phyloP scores from a whole-genome alignment of 2,797 vertebrate genomes.

The Ambastaia sidthimunki region DNA sequence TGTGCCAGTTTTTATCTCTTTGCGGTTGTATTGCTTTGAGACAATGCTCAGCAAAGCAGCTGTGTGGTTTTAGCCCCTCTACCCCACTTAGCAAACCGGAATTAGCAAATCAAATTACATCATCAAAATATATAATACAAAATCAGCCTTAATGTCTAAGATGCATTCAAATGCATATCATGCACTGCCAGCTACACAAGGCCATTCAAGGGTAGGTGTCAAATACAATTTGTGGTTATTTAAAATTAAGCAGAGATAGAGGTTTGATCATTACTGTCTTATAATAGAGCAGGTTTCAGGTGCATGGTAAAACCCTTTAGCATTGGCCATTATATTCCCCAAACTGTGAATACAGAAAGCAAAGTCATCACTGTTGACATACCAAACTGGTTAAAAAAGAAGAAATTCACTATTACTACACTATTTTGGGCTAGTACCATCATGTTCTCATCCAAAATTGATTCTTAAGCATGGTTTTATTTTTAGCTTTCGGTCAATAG shows the following conservation, averaged over 20 bases:
- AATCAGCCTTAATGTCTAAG: slow-evolving; percentile 25
- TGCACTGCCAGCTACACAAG: slow-evolving; percentile 4
- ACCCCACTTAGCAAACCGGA: slow-evolving; percentile 18
- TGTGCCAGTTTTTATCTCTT: slow-evolving; percentile 51
- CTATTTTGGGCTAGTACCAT: neutral
- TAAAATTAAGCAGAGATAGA: slow-evolving; percentile 10
- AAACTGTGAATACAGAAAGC: slow-evolving; percentile 17
- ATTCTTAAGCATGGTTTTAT: slow-evolving; percentile 21
- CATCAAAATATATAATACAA: slow-evolving; percentile 31
- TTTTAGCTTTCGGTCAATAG: slow-evolving; percentile 7
- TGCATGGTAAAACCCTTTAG: slow-evolving; percentile 13
- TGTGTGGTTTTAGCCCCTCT: slow-evolving; percentile 46
- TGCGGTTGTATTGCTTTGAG: slow-evolving; percentile 45
- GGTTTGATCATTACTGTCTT: slow-evolving; percentile 22
- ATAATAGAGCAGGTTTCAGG: slow-evolving; percentile 27
- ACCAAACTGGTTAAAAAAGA: slow-evolving; percentile 18
- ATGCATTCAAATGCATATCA: slow-evolving; percentile 23
- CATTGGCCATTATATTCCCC: slow-evolving; percentile 31
- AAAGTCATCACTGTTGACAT: slow-evolving; percentile 25
- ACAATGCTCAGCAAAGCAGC: slow-evolving; percentile 51
- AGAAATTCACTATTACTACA: slow-evolving; percentile 1
- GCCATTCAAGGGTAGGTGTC: slow-evolving; percentile 40
- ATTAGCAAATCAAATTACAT: slow-evolving; percentile 48
- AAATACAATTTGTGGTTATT: slow-evolving; percentile 19
- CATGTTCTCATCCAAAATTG: neutral